Base-by-base conservation (phyloP, 2,113 vertebrate genomes). In the Mesitornis unicolor region DNA sequence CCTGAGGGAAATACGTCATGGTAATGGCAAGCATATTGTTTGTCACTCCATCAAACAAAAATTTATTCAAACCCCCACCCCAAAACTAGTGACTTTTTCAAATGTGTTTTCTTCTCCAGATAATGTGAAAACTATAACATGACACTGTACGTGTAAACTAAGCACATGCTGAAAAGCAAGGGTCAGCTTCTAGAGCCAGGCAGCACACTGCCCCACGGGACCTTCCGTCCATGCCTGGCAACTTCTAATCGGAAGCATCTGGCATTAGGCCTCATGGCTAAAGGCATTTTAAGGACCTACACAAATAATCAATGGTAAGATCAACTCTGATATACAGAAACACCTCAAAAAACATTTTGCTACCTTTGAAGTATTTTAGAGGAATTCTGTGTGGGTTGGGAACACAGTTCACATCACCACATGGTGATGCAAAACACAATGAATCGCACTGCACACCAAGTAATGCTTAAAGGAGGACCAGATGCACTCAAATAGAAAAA, bases 1-100 rank as follows among this genome's bases (percentile, higher is more conserved):
- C 22, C 56, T 63, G 40, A 85, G 16, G 6, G 21, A 95, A 90
- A 67, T 21, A 38, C 1, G 5, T 38, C 38, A 35, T 26, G 4
- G 47, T 64, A 84, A 35, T 31, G 14, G 31, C 25, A 82, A 79
- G 15, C 7, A 48, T 50, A 63, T 29, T 91, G 93, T 73, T 79
- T 2, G 1, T 64, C 18, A 64, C n/a, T 48, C 13, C 19, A 61
- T 8, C 0, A 1, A 31, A 48, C 1, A 57, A 51, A 64, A 64
- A 20, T 4, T 1, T 24, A 10, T 11, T 4, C 1, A 53, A 53
- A 9, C n/a, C n/a, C n/a, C n/a, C n/a, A n/a, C n/a, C n/a, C n/a
- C 28, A 48, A 42, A 43, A 16, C 10, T 21, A 26, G 2, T 33
- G 20, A 29, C 38, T 56, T 75, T 64, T 54, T 16, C 24, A 80